Base-by-base conservation (phyloP, 2,797 vertebrate genomes). In the Poecilia picta region DNA sequence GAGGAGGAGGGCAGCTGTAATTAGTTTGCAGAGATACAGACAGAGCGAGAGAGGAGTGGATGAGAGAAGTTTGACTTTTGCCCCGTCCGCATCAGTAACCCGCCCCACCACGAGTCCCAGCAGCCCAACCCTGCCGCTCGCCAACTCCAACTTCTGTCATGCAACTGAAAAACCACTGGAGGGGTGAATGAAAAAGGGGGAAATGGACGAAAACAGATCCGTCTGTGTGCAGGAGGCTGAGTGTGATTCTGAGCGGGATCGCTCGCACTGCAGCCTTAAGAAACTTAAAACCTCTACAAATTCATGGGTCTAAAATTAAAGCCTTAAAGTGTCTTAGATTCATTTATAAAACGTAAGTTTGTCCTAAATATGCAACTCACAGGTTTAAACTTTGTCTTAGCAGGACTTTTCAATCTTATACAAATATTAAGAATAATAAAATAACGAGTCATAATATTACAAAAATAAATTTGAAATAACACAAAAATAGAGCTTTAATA, bases 151-250 rank as follows among this genome's bases (percentile, higher is more conserved):
- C 97, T 97, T 98, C 97, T 98, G 98, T 98, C 97, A 98, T 97
- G 97, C 97, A 98, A 97, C 97, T 97, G 96, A 96, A 97, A 98
- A 98, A 98, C 96, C 97, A 98, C 97, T 97, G 97, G 96, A 98
- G 96, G 97, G 97, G 96, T 96, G 96, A 92, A 89, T 87, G 87
- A 88, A 89, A 89, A 82, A 88, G 83, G 82, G 47, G 75, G 83
- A 92, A 93, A 90, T 83, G 79, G 81, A 89, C 84, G 85, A 90
- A 92, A 93, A 90, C 81, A 92, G 90, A 90, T 89, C 82, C 76
- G 70, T 81, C 80, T 28, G n/a, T 87, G 82, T 81, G 81, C 57
- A 25, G 89, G 78, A 82, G 71, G 84, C 70, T 81, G 83, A 81
- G 77, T 85, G 75, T 8, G 53, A 75, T 72, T 82, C 80, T 83